Base-by-base conservation (phyloP, 2,797 vertebrate genomes). In the Onychomys torridus region DNA sequence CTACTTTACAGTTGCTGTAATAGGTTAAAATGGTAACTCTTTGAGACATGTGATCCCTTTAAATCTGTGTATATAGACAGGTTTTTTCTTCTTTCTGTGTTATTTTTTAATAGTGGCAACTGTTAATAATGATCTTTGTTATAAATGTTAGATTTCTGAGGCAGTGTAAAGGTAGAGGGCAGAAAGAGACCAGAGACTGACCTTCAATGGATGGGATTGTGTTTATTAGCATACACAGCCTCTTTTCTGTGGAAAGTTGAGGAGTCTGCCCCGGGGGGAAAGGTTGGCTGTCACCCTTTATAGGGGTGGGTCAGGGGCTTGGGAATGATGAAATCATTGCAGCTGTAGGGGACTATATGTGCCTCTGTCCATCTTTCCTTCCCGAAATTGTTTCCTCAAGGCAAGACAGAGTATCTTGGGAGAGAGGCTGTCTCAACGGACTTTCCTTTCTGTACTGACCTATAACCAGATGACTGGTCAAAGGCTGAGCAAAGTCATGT, bases 71-170 rank as follows among this genome's bases (percentile, higher is more conserved):
- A 40, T 85, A 19, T 73, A 89, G 71, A 49, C 25, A 76, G 32
- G 13, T 61, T 61, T 65, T 59, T 61, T 71, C 21, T 21, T 40
- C n/a, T 25, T 43, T 46, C 16, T 29, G 2, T 34, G 37, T 65
- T 25, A 32, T 79, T 84, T 84, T 14, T 25, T 55, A 89, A 59
- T 37, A 81, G 0, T 89, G 5, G 10, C 57, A 91, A 55, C 67
- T 96, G 37, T 69, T 88, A 21, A 81, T 90, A 52, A 75, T 85
- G 69, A 65, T 32, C 83, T 94, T 94, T 84, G 91, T 82, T 94
- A 29, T 90, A 79, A 78, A 96, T 76, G 37, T 73, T 87, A 69
- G 83, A 52, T 52, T 86, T 86, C 4, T 52, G 46, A 16, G 29
- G 10, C 82, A 5, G 63, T 40, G 4, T 29, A 63, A 43, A n/a